These are phyloP conservation scores for Gambelia wislizenii DNA, from an alignment of 2,797 vertebrate genomes.

Conservation along the genomic window DNA sequence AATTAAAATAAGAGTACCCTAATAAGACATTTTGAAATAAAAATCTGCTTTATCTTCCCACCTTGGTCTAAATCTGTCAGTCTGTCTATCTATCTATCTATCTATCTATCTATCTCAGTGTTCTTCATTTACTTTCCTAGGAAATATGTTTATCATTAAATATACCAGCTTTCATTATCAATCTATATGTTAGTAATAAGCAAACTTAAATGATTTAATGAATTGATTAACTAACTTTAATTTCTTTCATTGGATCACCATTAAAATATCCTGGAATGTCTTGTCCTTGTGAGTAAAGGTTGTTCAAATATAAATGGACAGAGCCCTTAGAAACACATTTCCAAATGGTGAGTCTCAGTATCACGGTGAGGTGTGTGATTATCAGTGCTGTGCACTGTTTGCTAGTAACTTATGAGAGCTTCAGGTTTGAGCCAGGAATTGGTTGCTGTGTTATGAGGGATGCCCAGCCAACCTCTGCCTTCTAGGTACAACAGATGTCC, in stretches of 20 bases:
- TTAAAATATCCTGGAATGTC: not conserved
- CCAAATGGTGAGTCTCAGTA: not conserved
- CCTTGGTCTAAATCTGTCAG: not conserved
- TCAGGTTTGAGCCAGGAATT: not conserved
- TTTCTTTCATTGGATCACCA: not conserved
- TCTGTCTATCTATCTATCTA: not conserved
- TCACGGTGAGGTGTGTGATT: not conserved
- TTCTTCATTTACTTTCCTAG: not conserved
- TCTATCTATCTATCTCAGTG: not conserved
- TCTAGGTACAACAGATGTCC: not conserved
- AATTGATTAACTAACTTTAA: not conserved
- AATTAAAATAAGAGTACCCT: not conserved
- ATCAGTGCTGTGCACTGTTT: not conserved
- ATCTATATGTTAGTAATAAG: not conserved
- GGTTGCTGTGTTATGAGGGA: not conserved
- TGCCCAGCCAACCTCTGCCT: too few species aligned
- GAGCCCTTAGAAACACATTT: not conserved
- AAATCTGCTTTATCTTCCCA: not conserved
- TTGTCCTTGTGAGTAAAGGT: not conserved
- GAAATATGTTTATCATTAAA: not conserved
- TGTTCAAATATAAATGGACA: not conserved
- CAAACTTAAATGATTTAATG: conserved; percentile 1
- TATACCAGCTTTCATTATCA: not conserved
- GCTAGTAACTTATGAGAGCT: not conserved
- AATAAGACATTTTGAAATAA: not conserved